Base-by-base conservation (phyloP, 2,797 vertebrate genomes). In the Tiaroga cobitis region DNA sequence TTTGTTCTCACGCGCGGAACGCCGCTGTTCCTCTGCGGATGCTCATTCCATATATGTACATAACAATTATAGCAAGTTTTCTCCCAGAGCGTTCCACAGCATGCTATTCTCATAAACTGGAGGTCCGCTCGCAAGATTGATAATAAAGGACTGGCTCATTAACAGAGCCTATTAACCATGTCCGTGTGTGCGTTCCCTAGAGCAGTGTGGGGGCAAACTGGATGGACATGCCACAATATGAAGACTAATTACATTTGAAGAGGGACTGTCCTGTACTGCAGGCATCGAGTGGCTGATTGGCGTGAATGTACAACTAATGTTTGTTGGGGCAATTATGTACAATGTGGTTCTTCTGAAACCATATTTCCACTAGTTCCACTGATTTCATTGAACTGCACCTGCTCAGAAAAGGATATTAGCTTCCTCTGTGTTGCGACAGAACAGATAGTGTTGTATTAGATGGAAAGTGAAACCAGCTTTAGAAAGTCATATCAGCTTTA, bases 61-160 rank as follows among this genome's bases (percentile, higher is more conserved):
- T 65, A 54, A 76, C 68, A 88, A 88, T 81, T 80, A 84, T 85
- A 80, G 89, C 75, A 90, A 86, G 89, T 91, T 90, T 93, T 93
- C 91, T 91, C 91, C 91, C 92, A 93, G 93, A 85, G 92, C 93
- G 92, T 94, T 83, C 94, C 93, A 93, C 93, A 94, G 94, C 92
- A 94, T 90, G 93, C 92, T 75, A 88, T 87, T 91, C 92, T 85
- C 88, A 91, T 93, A 92, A 92, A 92, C 92, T 89, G 92, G 72
- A 87, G 80, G 91, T 87, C 91, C 90, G 93, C 93, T 92, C 93
- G 88, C 91, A 94, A 94, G 94, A 94, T 95, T 95, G 93, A 95
- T 95, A 95, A 95, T 95, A 94, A 95, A 95, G 92, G 92, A 95
- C 95, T 91, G 94, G 94, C 94, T 95, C 95, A 95, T 96, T 95